Percentiles rank a stretch among this genome's conserved stretches.
Conservation (phyloP, 2,797 vertebrate genomes). For the Prionace glauca region DNA sequence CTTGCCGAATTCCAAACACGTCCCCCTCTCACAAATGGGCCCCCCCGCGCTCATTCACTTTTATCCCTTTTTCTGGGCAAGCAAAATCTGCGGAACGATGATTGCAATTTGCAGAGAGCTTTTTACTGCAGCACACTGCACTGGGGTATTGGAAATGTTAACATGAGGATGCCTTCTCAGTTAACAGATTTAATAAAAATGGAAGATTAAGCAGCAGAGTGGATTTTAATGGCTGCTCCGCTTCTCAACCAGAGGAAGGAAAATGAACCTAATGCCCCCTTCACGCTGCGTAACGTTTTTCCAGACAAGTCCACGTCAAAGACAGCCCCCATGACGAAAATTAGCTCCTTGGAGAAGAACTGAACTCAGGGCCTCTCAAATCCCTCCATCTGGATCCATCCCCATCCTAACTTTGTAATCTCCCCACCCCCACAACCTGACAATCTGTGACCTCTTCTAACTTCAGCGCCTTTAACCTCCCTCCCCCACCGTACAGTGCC, state of each 20-base stretch:
- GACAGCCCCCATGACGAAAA: no score
- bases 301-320: neutral
- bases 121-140: no score
- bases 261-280: neutral
- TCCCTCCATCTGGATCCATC: neutral
- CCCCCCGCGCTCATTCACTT: neutral
- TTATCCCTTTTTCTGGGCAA: neutral
- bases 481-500: neutral
- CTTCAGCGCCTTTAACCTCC: neutral
- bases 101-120: no score
- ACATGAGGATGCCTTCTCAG: neutral
- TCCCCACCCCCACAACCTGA: neutral
- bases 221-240: neutral
- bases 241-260: neutral
- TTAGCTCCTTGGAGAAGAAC: neutral
- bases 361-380: neutral
- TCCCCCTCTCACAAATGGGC: neutral
- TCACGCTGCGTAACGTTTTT: neutral
- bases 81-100: neutral
- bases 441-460: neutral
- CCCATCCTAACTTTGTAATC: neutral
- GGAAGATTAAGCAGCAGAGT: neutral
- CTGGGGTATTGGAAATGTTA: neutral
- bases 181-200: neutral
- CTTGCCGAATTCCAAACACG: neutral